Percentiles rank a stretch among this genome's conserved stretches.
These are phyloP conservation scores for Pogonognathellus flavescens DNA, from an alignment of 1,140 invertebrate genomes.

Conservation along the genomic window DNA sequence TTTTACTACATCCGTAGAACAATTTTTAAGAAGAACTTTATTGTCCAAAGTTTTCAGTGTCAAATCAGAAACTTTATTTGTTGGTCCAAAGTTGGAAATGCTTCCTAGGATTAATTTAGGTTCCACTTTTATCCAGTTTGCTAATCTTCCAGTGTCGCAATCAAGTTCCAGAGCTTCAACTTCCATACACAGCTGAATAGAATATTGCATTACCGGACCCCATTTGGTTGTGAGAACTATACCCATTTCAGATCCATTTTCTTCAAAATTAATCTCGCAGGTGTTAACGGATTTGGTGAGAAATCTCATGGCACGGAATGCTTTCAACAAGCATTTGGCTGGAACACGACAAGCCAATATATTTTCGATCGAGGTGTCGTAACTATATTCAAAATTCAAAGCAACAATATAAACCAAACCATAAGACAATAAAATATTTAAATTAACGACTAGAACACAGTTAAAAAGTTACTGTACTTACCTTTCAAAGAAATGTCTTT, in stretches of 20 bases:
- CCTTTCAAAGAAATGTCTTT: constrained; percentile 57
- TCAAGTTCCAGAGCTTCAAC: constrained; percentile 40
- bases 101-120: constrained; percentile 55
- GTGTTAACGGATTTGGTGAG: constrained; percentile 29
- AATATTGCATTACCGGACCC: constrained; percentile 23
- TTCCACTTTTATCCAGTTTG: constrained; percentile 54
- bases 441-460: too few species aligned
- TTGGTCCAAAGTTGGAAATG: constrained; percentile 57
- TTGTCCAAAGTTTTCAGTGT: constrained; percentile 52
- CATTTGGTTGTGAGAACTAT: constrained; percentile 44
- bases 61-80: constrained; percentile 59
- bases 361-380: neutral
- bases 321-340: constrained; percentile 61
- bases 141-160: constrained; percentile 22
- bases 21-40: constrained; percentile 58
- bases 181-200: constrained; percentile 19
- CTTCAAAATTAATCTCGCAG: constrained; percentile 50
- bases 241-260: constrained; percentile 16
- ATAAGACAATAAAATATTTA: too few species aligned
- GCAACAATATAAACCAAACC: too few species aligned
- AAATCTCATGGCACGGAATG: constrained; percentile 60
- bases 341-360: constrained; percentile 38
- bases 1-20: constrained; percentile 60
- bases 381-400: neutral
- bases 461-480: constrained; percentile 2